Conservation (phyloP, 2,797 vertebrate species). For the Lepus townsendii region DNA sequence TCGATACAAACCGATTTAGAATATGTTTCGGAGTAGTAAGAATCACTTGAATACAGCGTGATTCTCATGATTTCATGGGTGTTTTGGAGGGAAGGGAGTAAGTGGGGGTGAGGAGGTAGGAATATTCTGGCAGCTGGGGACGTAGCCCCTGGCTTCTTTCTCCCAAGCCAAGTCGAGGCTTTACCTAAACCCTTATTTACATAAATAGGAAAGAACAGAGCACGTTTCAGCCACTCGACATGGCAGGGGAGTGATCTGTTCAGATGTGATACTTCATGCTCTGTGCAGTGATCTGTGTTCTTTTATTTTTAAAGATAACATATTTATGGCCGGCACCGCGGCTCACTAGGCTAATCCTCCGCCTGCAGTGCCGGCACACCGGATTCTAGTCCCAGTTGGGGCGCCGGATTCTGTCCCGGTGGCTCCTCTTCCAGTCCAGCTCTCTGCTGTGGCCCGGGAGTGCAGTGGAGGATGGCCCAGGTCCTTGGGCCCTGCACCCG, state of each 20-base stretch:
- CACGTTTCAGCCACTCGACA: background rate
- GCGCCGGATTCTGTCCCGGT: no score
- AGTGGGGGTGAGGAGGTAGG: background rate
- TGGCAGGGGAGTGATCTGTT: conserved; percentile 1
- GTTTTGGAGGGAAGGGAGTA: background rate
- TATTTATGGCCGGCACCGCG: no score
- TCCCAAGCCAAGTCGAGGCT: background rate
- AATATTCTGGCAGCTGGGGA: background rate
- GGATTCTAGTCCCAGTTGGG: no score
- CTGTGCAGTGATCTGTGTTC: background rate
- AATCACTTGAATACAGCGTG: background rate
- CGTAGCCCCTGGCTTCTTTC: background rate
- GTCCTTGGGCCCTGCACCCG: no score
- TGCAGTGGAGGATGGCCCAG: no score
- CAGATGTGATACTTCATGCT: background rate
- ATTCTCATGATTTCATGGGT: background rate
- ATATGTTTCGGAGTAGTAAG: background rate
- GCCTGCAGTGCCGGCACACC: no score
- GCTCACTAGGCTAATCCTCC: no score
- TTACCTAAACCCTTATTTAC: conserved; percentile 27
- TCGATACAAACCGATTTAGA: conserved; percentile 1
- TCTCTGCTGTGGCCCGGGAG: no score
- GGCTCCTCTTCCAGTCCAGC: no score
- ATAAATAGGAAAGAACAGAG: background rate
- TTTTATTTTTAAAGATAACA: background rate